Conservation (phyloP, 2,888 invertebrate species). For the Volucella zonaria region DNA sequence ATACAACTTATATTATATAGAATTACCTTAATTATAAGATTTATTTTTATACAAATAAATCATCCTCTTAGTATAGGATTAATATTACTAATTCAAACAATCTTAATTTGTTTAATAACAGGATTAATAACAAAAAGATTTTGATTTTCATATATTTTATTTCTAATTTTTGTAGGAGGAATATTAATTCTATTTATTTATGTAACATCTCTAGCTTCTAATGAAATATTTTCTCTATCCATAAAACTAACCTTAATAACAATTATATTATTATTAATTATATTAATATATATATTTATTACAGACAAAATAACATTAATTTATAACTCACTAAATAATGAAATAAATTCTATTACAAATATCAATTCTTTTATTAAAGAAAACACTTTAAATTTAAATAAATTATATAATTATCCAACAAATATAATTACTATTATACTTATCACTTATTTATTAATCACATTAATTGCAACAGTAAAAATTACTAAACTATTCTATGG, state of each 20-base stretch:
- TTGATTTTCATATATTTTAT: conserved; percentile 86
- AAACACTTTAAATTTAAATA: conserved; percentile 83
- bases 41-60: conserved; percentile 82
- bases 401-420: conserved; percentile 78
- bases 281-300: conserved; percentile 76
- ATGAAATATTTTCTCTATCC: conserved; percentile 84
- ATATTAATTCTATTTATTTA: conserved; percentile 87
- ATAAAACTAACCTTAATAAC: conserved; percentile 78
- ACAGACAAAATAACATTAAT: conserved; percentile 77
- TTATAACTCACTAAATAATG: conserved; percentile 81
- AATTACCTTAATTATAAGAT: conserved; percentile 79
- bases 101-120: conserved; percentile 83
- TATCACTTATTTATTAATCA: conserved; percentile 85
- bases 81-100: conserved; percentile 84
- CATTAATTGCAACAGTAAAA: conserved; percentile 85
- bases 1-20: conserved; percentile 76
- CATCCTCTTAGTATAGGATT: conserved; percentile 85
- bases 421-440: conserved; percentile 84
- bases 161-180: conserved; percentile 86
- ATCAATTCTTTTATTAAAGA: conserved; percentile 79
- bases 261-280: conserved; percentile 72
- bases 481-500: conserved; percentile 84
- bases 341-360: conserved; percentile 79
- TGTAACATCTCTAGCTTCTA: conserved; percentile 85
- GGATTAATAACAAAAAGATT: conserved; percentile 83